Evolutionary conservation across 2,888 invertebrate species (phyloP).

Genomic region (Colostygia pectinataria): DNA sequence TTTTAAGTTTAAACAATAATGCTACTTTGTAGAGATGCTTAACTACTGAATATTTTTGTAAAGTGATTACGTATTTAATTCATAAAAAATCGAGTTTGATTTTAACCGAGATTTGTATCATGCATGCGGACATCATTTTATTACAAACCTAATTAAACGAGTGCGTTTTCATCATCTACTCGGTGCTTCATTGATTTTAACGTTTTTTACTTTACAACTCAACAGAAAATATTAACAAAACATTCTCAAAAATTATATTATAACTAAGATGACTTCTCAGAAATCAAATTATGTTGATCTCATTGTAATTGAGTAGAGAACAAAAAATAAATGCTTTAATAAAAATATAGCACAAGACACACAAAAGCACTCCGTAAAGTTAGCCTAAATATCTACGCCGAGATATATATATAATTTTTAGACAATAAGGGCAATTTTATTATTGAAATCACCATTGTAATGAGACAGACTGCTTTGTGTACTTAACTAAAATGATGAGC

Average conservation of each 20-base stretch:
- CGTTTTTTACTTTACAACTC: no score
- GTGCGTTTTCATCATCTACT: no score
- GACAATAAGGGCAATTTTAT: no score
- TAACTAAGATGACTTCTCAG: slow-evolving; percentile 4
- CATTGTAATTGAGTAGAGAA: slow-evolving; percentile 8
- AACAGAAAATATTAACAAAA: background rate
- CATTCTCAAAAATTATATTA: background rate
- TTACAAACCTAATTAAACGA: no score
- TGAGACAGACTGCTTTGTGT: no score
- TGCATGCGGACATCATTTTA: background rate
- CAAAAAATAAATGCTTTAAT: slow-evolving; percentile 14
- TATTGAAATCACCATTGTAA: no score
- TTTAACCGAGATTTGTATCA: no score
- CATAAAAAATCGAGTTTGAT: no score
- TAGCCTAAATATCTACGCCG: no score
- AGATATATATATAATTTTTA: no score
- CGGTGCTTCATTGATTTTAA: no score
- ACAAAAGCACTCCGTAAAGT: background rate
- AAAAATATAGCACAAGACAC: slow-evolving; percentile 3
- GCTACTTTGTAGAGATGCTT: slow-evolving; percentile 12
- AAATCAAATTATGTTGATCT: slow-evolving; percentile 11
- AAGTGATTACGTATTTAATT: background rate
- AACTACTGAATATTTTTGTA: background rate
- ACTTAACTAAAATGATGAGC: background rate
- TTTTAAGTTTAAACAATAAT: slow-evolving; percentile 16